Evolutionary conservation across 2,888 invertebrate genomes (phyloP), one percentile per base, ranked within the genome.

Genomic region (Atrina japonica): DNA sequence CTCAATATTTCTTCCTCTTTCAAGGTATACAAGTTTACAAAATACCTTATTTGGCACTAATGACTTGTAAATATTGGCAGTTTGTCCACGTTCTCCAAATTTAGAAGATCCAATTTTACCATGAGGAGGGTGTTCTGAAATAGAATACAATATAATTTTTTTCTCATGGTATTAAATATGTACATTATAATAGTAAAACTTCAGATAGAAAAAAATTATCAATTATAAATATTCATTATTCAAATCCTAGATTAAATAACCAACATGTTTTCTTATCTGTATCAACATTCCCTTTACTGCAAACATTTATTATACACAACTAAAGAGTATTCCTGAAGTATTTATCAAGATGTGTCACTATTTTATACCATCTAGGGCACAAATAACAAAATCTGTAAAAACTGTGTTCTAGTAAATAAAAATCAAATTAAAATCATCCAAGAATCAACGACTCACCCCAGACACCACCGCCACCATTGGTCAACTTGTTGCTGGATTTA

Each of bases 21-120:
- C n/a, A n/a, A n/a, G n/a, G n/a, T n/a, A n/a, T n/a, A n/a, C n/a
- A n/a, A n/a, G n/a, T n/a, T n/a, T n/a, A n/a, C n/a, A n/a, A n/a
- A n/a, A n/a, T 76, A 88, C 88, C 84, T 90, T 89, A 73, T 78
- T 86, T 68, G 90, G 88, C 60, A 88, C 83, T 67, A 89, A 78
- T 64, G 88, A 84, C 80, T 87, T 88, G 79, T 86, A 89, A 45
- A 88, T 86, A 53, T 84, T 84, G 21, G 79, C 50, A 66, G 80
- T 73, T 66, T 63, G 18, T 64, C 73, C 59, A 68, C 76, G 56
- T 47, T 71, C 50, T 67, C 69, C 50, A 49, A 68, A 61, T 61
- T 67, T 43, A 16, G 61, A 59, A 29, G 65, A 25, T 58, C 60
- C 23, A 41, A 69, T 53, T 77, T 81, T 69, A 60, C 72, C 61